Percentiles rank a stretch among this genome's conserved stretches.
phyloP scores from a whole-genome alignment of 2,797 vertebrate genomes.

The Takifugu ocellatus region DNA sequence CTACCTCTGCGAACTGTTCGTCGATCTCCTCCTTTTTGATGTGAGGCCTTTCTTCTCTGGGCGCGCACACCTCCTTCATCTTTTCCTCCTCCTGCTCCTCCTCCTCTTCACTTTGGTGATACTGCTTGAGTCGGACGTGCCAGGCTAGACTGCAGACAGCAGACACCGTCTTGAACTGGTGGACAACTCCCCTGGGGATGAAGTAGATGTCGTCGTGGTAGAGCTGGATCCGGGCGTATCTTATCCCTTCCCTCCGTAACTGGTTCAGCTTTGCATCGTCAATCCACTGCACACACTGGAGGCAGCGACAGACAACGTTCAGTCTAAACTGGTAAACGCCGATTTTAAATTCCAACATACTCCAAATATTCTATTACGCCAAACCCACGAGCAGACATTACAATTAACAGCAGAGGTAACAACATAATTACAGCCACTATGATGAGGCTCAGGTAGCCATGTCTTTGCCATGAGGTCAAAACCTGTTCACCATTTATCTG shows the following conservation, averaged over 20 bases:
- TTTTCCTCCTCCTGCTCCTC: slow-evolving; percentile 34
- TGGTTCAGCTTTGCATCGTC: slow-evolving; percentile 99
- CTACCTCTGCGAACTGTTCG: slow-evolving; percentile 19
- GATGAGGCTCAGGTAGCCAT: too few relatives aligned
- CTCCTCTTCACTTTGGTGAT: slow-evolving; percentile 74
- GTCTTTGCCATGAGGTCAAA: too few relatives aligned
- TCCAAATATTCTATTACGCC: too few relatives aligned
- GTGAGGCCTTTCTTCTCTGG: slow-evolving; percentile 12
- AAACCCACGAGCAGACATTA: too few relatives aligned
- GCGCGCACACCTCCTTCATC: slow-evolving; percentile 14
- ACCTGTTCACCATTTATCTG: too few relatives aligned
- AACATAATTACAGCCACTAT: too few relatives aligned
- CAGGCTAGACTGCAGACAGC: slow-evolving; percentile 97
- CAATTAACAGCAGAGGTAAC: too few relatives aligned
- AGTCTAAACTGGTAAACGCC: neutral
- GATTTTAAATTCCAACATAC: too few relatives aligned
- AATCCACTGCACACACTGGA: slow-evolving; percentile 86
- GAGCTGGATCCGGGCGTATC: slow-evolving; percentile 95
- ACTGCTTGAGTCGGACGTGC: slow-evolving; percentile 92
- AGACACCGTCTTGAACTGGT: slow-evolving; percentile 98
- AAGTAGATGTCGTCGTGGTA: slow-evolving; percentile 99
- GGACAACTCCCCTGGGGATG: slow-evolving; percentile 96
- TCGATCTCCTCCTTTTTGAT: slow-evolving; percentile 57
- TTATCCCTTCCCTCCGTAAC: slow-evolving; percentile 94
- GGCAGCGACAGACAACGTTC: slow-evolving; percentile 6